Evolutionary conservation across 2,888 invertebrate genomes (phyloP), one percentile per base, ranked within the genome.

Genomic region (Anthoptus insignis): DNA sequence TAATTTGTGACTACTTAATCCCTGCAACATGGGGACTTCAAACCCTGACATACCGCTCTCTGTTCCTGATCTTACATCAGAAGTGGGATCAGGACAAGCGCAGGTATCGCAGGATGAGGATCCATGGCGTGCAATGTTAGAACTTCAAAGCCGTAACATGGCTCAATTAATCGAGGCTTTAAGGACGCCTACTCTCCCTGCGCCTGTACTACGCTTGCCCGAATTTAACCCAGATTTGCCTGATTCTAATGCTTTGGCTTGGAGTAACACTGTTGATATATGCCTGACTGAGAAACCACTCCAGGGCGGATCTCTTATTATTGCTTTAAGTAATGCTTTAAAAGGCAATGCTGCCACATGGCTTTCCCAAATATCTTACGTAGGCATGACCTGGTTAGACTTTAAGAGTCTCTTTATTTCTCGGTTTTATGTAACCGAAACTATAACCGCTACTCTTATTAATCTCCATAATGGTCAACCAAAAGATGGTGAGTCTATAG

Each of bases 401-500:
- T 67, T 67, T 21, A 58, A 64, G 39, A 53, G 52, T 2, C 19
- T 66, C 0, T 66, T 67, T 29, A 47, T 42, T 9, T 50, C 64
- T n/a, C 32, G 66, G 4, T 67, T 32, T 37, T 56, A 37, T 37
- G 37, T 37, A n/a, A 37, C 37, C n/a, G 37, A 37, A 37, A 37
- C 37, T 16, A 3, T 14, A 13, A 50, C 67, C 2, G 66, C 27
- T 60, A 66, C 66, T 56, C 63, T 71, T 13, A 71, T 69, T 9
- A 64, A 64, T 11, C 21, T 72, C 22, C 29, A 53, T 54, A 3
- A 67, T 63, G 27, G 37, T 9, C 37, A 37, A 37, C 68, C 67
- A n/a, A 68, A 65, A 5, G 73, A 73, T 7, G 39, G 45, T 8
- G 73, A 70, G 34, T 47, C 47, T 11, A 29, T 59, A 4, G 49